These are phyloP conservation scores for Euphonia xanthogaster DNA, from an alignment of 2,797 vertebrate genomes.

Conservation along the genomic window DNA sequence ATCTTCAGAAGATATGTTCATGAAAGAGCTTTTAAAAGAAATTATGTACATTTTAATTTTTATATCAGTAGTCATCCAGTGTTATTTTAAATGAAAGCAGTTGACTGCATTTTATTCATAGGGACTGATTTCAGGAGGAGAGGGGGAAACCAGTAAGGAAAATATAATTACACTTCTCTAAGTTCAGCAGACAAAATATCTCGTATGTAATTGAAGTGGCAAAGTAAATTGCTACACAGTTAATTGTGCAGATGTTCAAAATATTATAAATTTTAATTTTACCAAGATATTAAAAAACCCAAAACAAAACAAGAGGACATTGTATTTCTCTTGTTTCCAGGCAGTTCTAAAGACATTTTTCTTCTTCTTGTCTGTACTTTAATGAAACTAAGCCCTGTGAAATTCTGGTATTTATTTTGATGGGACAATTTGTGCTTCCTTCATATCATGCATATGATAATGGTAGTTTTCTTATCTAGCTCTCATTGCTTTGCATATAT, in stretches of 20 bases:
- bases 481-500: neutral
- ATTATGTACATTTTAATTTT: neutral
- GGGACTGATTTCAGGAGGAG: neutral
- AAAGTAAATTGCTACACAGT: neutral
- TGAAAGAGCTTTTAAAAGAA: neutral
- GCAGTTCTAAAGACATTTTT: neutral
- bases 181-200: neutral
- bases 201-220: neutral
- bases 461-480: neutral
- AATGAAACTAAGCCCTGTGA: neutral
- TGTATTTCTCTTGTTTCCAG: neutral
- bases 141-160: neutral
- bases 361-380: neutral
- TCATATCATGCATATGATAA: neutral
- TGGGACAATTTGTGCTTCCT: neutral
- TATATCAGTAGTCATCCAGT: neutral
- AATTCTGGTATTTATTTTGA: neutral
- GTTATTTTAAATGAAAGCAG: neutral
- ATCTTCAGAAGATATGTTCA: neutral
- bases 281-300: neutral
- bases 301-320: neutral
- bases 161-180: neutral
- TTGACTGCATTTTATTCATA: neutral
- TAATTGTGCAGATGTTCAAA: neutral
- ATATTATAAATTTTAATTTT: neutral